phyloP scores from a whole-genome alignment of 1,140 invertebrate genomes.

The Caenorhabditis briggsae region DNA sequence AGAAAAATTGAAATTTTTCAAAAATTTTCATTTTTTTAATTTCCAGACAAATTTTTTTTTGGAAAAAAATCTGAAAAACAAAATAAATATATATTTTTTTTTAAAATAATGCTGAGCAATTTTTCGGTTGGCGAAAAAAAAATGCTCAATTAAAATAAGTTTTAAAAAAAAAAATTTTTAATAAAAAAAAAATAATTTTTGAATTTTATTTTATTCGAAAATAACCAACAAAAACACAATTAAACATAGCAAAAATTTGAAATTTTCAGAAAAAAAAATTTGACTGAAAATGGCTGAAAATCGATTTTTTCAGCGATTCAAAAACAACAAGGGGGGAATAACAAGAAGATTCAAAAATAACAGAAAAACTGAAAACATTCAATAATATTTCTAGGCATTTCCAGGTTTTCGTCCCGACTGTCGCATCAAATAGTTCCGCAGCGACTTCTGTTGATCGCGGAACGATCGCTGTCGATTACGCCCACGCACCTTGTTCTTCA shows the following conservation, averaged over 20 bases:
- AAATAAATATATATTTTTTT: no score
- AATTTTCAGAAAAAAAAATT: no score
- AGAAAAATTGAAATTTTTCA: no score
- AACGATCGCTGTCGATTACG: conserved; percentile 75
- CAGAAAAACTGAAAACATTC: not conserved
- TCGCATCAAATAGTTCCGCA: conserved; percentile 74
- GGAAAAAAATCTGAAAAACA: no score
- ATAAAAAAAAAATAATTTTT: not conserved
- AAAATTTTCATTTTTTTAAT: no score
- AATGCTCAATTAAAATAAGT: not conserved
- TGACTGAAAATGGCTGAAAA: no score
- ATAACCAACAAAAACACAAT: not conserved
- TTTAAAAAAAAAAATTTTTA: not conserved
- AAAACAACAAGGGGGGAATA: not conserved
- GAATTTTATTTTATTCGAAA: not conserved
- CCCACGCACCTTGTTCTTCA: conserved; percentile 75
- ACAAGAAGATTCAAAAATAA: not conserved
- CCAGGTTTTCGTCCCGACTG: conserved; percentile 68
- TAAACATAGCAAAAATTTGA: no score
- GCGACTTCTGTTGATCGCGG: conserved; percentile 71
- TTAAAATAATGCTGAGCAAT: no score
- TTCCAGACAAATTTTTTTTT: no score
- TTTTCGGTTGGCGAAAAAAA: not conserved
- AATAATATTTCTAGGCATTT: not conserved
- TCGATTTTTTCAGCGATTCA: not conserved